A percentile compares a stretch with the other conserved stretches of the same genome.
These are phyloP conservation scores for Cynocephalus volans DNA, from an alignment of 2,113 vertebrate species.

Conservation along the genomic window DNA sequence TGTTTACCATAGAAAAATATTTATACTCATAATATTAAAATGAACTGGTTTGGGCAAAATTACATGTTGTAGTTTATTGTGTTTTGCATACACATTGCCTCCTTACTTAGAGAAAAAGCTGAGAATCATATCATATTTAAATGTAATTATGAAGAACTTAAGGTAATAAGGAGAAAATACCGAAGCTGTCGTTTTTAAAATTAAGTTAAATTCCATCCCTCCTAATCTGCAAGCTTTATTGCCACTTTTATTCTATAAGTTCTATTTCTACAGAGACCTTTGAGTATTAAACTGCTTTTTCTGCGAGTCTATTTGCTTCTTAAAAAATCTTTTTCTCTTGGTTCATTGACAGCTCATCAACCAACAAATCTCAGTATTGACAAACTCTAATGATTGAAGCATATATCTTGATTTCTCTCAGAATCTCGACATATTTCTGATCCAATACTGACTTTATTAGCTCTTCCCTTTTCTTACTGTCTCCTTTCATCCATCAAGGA, in stretches of 20 bases:
- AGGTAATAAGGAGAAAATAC: constrained; percentile 40
- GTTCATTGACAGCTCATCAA: constrained; percentile 89
- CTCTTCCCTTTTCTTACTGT: constrained; percentile 88
- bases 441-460: constrained; percentile 91
- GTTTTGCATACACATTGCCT: not conserved
- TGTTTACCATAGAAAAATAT: constrained; percentile 34
- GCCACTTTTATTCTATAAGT: constrained; percentile 86
- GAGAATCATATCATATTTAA: constrained; percentile 49
- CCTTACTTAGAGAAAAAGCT: not conserved
- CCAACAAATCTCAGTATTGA: constrained; percentile 91
- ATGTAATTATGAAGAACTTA: constrained; percentile 34
- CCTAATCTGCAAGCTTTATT: constrained; percentile 85
- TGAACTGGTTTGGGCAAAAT: not conserved
- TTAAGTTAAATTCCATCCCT: constrained; percentile 81
- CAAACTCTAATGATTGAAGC: constrained; percentile 92
- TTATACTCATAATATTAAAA: constrained; percentile 23
- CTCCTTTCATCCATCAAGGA: constrained; percentile 91
- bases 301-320: constrained; percentile 87
- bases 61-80: not conserved
- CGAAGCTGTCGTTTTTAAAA: constrained; percentile 72
- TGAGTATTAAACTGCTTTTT: constrained; percentile 89
- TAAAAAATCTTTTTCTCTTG: constrained; percentile 86
- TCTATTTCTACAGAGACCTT: constrained; percentile 88
- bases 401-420: constrained; percentile 90
- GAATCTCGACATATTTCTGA: constrained; percentile 90